A percentile compares a stretch with the other conserved stretches of the same genome.
Evolutionary conservation across 2,888 invertebrate genomes (phyloP).

Genomic region (Thyatira batis): DNA sequence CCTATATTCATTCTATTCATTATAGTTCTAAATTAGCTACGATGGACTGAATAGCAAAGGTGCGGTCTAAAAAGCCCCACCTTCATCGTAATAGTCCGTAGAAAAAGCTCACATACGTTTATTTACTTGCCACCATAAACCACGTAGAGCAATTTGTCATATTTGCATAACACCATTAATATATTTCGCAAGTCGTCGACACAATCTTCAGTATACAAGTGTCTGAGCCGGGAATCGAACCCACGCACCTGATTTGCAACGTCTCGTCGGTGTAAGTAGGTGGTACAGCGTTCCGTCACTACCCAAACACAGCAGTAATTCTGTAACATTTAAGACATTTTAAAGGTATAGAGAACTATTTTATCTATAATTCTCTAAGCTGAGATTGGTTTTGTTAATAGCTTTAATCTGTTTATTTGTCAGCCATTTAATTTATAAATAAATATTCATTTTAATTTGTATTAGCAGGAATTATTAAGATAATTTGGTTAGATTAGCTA

Average conservation of each 20-base stretch:
- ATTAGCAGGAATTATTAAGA: not conserved
- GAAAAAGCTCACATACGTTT: conserved; percentile 11
- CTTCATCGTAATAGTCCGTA: not conserved
- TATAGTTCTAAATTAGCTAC: too few species aligned
- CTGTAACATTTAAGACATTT: conserved; percentile 25
- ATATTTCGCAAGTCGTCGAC: conserved; percentile 61
- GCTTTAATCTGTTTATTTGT: too few species aligned
- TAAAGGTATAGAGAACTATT: too few species aligned
- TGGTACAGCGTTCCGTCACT: conserved; percentile 46
- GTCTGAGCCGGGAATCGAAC: conserved; percentile 58
- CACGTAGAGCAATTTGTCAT: conserved; percentile 53
- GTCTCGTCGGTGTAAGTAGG: conserved; percentile 52
- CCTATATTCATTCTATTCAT: too few species aligned
- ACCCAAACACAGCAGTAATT: conserved; percentile 33
- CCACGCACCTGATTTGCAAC: conserved; percentile 79
- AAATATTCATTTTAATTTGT: not conserved
- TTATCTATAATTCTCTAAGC: too few species aligned
- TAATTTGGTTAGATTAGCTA: not conserved
- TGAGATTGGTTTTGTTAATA: too few species aligned
- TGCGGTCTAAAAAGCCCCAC: not conserved
- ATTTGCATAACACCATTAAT: conserved; percentile 61
- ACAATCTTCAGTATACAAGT: conserved; percentile 55
- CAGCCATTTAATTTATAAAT: too few species aligned
- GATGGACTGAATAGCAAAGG: not conserved
- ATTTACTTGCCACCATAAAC: conserved; percentile 22